Evolutionary conservation across 2,797 vertebrate species (phyloP), one percentile per base, ranked within the genome.

Genomic region (Centroberyx gerrardi): DNA sequence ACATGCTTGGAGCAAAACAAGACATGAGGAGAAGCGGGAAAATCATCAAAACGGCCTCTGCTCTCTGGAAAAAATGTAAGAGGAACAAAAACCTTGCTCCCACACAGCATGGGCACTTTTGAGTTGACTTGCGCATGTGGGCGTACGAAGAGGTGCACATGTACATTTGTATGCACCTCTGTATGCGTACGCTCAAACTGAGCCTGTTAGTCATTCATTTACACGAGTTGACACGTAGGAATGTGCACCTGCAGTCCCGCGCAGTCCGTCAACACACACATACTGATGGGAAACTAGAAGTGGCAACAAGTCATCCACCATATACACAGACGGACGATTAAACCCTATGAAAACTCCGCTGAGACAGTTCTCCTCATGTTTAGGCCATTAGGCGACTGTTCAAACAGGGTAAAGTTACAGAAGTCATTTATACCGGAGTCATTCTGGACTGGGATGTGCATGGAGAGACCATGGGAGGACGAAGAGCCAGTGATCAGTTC

Each of bases 201-300:
- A 69, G 13, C 61, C 38, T 55, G 62, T 71, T 71, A 59, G 53
- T 78, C 76, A 72, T 31, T 80, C 72, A 66, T 36, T 74, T 61
- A 63, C 27, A 4, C 68, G 78, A 75, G 52, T 51, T 49, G 36
- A 22, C 49, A 79, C 51, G 31, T 3, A 74, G 76, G 82, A 87
- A 87, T 78, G 83, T 69, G 74, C 72, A 83, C 86, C 77, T 84
- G 64, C 68, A 80, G 58, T 49, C 52, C 67, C 28, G 68, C 27
- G 4, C 38, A 68, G 64, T 8, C 72, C 0, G 80, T 78, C 79
- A 61, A 64, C 82, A 69, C 68, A 40, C 54, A 70, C 72, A 64
- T 56, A 63, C 70, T 77, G 73, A 76, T 62, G 15, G n/a, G 60
- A 31, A 10, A 36, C 49, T 38, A 44, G n/a, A 78, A 64, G 74